A percentile compares a stretch with the other conserved stretches of the same genome.
Conservation (phyloP, 1,140 invertebrate genomes). For the Paralvinella palmiformis region DNA sequence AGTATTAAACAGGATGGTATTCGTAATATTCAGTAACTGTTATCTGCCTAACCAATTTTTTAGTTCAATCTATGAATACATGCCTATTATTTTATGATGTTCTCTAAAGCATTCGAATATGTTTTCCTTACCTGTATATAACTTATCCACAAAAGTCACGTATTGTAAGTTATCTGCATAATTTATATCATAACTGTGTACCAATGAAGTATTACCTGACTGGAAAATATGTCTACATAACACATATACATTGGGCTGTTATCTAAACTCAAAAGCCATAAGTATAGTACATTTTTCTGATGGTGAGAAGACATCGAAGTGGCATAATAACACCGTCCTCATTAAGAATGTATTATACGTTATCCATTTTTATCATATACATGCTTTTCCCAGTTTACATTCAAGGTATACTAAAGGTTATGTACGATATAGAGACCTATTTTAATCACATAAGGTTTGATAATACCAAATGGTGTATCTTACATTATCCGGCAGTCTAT, state of each 20-base stretch:
- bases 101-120: background rate
- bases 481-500: background rate
- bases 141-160: background rate
- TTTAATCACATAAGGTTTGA: background rate
- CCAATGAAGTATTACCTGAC: background rate
- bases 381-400: background rate
- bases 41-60: background rate
- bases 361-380: background rate
- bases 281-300: background rate
- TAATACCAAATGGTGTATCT: background rate
- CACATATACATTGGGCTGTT: background rate
- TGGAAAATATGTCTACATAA: background rate
- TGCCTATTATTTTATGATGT: background rate
- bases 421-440: background rate
- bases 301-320: slow-evolving; percentile 1
- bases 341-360: background rate
- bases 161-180: background rate
- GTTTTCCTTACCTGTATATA: background rate
- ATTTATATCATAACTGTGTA: background rate
- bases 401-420: background rate
- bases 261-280: background rate
- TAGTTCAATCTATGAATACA: background rate
- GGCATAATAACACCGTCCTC: background rate
- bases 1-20: background rate
- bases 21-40: background rate